Base-by-base conservation (phyloP, 2,113 vertebrate species). In the Crotophaga sulcirostris region DNA sequence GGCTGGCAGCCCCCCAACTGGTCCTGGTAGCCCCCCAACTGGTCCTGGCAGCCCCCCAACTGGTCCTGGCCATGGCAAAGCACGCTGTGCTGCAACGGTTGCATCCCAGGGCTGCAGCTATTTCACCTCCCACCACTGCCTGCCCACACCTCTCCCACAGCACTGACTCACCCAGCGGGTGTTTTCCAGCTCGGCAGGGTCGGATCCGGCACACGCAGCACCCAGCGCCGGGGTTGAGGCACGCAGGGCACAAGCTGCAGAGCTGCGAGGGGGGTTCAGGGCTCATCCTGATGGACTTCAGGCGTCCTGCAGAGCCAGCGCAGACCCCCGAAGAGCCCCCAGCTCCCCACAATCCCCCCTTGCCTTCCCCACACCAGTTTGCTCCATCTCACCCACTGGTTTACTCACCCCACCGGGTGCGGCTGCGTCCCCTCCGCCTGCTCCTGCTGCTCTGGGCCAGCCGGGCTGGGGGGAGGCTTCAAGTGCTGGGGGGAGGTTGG, bases 141-240 rank as follows among this genome's bases (percentile, higher is more conserved):
- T 95, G 90, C 95, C 94, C 96, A 95, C 94, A 84, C 93, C 74
- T 78, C 20, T 2, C 84, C 18, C 4, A 29, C 13, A 7, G 81
- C 94, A 78, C 93, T 82, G 90, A 94, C 64, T 96, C 96, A 95
- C 94, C 49, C 85, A 74, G 60, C 33, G 2, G 74, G 94, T 69
- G 87, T 54, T 91, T 87, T 91, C 90, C 88, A 87, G 90, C 77
- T 11, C 3, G 5, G 62, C 75, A 72, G 75, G 54, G 75, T 34
- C 10, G 1, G 45, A 70, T 81, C 54, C 9, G 1, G 91, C 72
- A 70, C 68, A 26, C 0, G 1, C 63, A 55, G 76, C 84, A 80
- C 78, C 68, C 68, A 62, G 18, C n/a, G 4, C 62, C 0, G 0
- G 25, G 25, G 70, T 5, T 2, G 4, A 95, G 45, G 31, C 31